These are phyloP conservation scores for Griposia aprilina DNA, from an alignment of 2,888 invertebrate genomes.

Conservation along the genomic window DNA sequence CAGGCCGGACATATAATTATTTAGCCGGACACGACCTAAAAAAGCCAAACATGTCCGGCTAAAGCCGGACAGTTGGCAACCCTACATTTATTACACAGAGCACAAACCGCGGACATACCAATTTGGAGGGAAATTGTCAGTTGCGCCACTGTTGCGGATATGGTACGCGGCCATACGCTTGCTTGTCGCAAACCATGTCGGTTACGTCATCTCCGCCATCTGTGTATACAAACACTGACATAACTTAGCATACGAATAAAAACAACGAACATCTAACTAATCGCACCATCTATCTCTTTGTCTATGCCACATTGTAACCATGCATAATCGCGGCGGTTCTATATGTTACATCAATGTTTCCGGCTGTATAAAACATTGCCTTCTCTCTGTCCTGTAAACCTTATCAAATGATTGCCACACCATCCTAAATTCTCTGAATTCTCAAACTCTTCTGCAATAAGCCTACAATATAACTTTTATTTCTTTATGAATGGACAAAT, in stretches of 20 bases:
- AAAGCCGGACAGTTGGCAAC: no score
- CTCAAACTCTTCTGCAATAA: no score
- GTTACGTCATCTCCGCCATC: slow-evolving; percentile 66
- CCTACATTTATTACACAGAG: slow-evolving; percentile 32
- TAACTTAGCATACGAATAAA: slow-evolving; percentile 58
- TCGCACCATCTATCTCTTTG: slow-evolving; percentile 58
- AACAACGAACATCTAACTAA: slow-evolving; percentile 38
- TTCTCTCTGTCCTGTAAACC: slow-evolving; percentile 21
- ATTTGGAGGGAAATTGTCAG: slow-evolving; percentile 66
- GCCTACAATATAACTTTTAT: no score
- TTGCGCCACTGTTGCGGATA: slow-evolving; percentile 63
- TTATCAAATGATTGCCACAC: slow-evolving; percentile 13
- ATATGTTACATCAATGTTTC: slow-evolving; percentile 54
- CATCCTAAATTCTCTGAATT: no score
- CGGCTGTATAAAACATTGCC: slow-evolving; percentile 5
- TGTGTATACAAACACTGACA: slow-evolving; percentile 70
- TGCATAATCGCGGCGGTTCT: slow-evolving; percentile 44
- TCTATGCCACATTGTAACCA: slow-evolving; percentile 54
- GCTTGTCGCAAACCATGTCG: slow-evolving; percentile 55
- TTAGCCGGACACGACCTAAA: no score
- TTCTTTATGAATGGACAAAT: no score
- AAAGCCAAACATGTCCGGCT: no score
- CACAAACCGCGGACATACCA: slow-evolving; percentile 44
- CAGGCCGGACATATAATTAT: no score
- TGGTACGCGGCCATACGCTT: slow-evolving; percentile 47